Evolutionary conservation across 2,113 vertebrate genomes (phyloP).

Genomic region (Okapia johnstoni): DNA sequence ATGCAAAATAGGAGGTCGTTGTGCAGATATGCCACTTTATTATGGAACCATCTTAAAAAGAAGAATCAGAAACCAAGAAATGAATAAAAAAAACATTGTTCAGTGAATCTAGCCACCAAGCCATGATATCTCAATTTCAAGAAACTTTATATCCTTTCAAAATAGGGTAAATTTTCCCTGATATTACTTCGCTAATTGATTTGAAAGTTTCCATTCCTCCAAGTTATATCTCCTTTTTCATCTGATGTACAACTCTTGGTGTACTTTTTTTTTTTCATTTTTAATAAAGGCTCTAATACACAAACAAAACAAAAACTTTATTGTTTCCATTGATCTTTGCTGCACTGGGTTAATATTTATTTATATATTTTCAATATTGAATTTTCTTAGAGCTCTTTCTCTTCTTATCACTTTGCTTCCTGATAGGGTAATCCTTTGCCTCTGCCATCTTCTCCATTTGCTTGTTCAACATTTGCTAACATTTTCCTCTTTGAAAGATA

Average conservation of each 20-base stretch:
- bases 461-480: neutral
- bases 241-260: neutral
- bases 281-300: slow-evolving; percentile 48
- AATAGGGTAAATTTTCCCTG: neutral
- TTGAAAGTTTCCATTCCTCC: slow-evolving; percentile 15
- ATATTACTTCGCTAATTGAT: neutral
- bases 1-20: neutral
- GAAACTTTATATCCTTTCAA: slow-evolving; percentile 4
- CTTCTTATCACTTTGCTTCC: slow-evolving; percentile 15
- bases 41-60: neutral
- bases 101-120: neutral
- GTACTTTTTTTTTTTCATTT: slow-evolving; percentile 58
- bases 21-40: neutral
- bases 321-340: slow-evolving; percentile 67
- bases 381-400: slow-evolving; percentile 30
- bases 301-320: slow-evolving; percentile 21
- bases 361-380: slow-evolving; percentile 37
- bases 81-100: neutral
- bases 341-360: slow-evolving; percentile 59
- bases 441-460: neutral
- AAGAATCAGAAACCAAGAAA: neutral
- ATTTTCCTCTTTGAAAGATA: neutral
- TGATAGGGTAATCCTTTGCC: neutral
- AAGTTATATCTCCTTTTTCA: neutral
- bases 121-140: neutral